Base-by-base conservation (phyloP, 2,113 vertebrate species). In the Ceyx cyanopectus region DNA sequence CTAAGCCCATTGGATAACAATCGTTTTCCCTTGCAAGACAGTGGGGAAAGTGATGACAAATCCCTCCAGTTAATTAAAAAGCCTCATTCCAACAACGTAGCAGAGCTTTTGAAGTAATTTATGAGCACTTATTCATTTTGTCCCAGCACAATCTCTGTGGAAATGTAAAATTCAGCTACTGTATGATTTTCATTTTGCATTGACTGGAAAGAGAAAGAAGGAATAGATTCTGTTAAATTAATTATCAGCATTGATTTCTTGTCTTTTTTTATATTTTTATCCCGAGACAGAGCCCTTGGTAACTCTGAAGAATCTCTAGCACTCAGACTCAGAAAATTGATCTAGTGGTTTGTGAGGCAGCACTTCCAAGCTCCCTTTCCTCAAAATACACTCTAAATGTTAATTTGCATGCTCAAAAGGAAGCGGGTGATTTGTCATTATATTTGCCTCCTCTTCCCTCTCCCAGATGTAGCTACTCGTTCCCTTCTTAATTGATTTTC, bases 41-140 rank as follows among this genome's bases (percentile, higher is more conserved):
- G 85, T 32, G 17, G 60, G 66, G 32, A 73, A 94, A 85, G 93
- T 22, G 73, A 67, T 92, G 89, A 73, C 67, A 74, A 90, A 97
- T 96, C 86, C 90, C 94, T 95, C 37, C 93, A 93, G 94, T 95
- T 97, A 95, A 97, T 98, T 95, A 97, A 96, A 96, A 93, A 97
- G 56, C 43, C 56, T 57, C 72, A 56, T 32, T 80, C 54, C 60
- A 76, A 69, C 76, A 67, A 58, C 19, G 2, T 0, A 58, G 74
- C 43, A 30, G 86, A 81, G 85, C 93, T 96, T 92, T 93, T 90
- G 96, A 94, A 92, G 96, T 93, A 68, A 96, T 97, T 95, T 92
- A 74, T 76, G 74, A 78, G 63, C 61, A 1, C 94, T 96, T 95
- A 87, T 87, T 91, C 89, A 32, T 95, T 96, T 95, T 85, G 93